phyloP scores from a whole-genome alignment of 1,140 invertebrate species.

The Drosophila quadrilineata region DNA sequence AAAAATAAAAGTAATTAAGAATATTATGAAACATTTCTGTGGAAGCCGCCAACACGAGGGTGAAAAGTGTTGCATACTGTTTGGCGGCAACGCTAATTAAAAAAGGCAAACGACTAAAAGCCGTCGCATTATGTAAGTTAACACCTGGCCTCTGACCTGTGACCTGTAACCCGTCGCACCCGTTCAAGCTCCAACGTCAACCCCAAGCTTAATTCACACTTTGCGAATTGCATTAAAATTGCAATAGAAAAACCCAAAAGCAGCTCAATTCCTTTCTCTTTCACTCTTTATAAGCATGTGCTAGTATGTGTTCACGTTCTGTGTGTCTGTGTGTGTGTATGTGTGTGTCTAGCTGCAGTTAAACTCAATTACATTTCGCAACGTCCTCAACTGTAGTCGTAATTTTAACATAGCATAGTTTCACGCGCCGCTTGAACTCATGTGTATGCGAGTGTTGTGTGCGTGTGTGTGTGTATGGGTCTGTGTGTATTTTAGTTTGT shows the following conservation, averaged over 20 bases:
- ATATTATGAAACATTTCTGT: not conserved
- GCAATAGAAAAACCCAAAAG: constrained; percentile 14
- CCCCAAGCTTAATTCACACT: constrained; percentile 11
- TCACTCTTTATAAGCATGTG: too few relatives aligned
- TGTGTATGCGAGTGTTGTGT: constrained; percentile 1
- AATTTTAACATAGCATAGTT: constrained; percentile 32
- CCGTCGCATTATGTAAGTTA: constrained; percentile 16
- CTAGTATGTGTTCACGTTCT: not conserved
- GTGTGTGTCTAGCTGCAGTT: not conserved
- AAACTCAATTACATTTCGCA: constrained; percentile 32
- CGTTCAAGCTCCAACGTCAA: not conserved
- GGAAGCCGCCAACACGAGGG: not conserved
- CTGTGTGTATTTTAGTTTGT: constrained; percentile 20
- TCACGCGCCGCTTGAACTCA: constrained; percentile 24
- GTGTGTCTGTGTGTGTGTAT: not conserved
- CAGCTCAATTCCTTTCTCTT: not conserved
- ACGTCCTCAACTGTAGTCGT: not conserved
- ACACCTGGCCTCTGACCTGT: not conserved
- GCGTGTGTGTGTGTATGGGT: constrained; percentile 1
- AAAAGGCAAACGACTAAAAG: constrained; percentile 17
- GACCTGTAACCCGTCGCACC: not conserved
- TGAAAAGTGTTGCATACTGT: not conserved
- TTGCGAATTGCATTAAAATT: constrained; percentile 40
- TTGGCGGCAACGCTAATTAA: constrained; percentile 28
- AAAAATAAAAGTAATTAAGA: not conserved